Evolutionary conservation across 2,113 vertebrate species (phyloP).

Genomic region (Egretta garzetta): DNA sequence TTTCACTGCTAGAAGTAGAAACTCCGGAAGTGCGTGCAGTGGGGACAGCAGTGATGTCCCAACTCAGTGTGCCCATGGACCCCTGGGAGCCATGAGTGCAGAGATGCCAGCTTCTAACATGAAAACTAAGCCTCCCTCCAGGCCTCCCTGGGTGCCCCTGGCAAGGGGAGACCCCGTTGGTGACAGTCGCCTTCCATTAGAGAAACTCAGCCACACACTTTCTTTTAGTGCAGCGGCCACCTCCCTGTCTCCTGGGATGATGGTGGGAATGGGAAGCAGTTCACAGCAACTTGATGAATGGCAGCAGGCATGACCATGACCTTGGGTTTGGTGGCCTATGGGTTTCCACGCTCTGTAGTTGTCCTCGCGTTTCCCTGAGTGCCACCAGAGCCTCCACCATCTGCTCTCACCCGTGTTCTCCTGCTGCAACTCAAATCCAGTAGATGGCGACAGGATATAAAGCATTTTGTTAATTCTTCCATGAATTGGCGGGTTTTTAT

Average conservation of each 20-base stretch:
- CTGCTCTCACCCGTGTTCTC: neutral
- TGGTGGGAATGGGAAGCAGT: neutral
- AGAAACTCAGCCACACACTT: neutral
- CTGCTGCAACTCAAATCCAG: constrained; percentile 19
- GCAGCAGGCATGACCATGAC: neutral
- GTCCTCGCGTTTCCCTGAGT: fast-evolving
- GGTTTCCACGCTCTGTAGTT: neutral
- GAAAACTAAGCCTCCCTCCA: neutral
- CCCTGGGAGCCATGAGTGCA: fast-evolving
- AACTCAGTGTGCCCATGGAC: neutral
- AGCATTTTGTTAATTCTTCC: neutral
- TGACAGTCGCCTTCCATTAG: fast-evolving
- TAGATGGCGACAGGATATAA: constrained; percentile 67
- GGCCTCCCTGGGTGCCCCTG: neutral
- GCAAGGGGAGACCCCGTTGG: fast-evolving
- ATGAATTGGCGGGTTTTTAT: neutral
- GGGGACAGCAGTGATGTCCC: neutral
- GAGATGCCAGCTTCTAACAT: neutral
- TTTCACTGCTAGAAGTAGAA: neutral
- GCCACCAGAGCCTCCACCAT: neutral
- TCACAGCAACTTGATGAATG: neutral
- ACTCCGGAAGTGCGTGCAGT: neutral
- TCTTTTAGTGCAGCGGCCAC: neutral
- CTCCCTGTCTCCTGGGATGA: neutral
- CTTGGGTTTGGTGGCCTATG: neutral